These are phyloP conservation scores for Ypsolopha scabrella DNA, from an alignment of 2,888 invertebrate species.

Conservation along the genomic window DNA sequence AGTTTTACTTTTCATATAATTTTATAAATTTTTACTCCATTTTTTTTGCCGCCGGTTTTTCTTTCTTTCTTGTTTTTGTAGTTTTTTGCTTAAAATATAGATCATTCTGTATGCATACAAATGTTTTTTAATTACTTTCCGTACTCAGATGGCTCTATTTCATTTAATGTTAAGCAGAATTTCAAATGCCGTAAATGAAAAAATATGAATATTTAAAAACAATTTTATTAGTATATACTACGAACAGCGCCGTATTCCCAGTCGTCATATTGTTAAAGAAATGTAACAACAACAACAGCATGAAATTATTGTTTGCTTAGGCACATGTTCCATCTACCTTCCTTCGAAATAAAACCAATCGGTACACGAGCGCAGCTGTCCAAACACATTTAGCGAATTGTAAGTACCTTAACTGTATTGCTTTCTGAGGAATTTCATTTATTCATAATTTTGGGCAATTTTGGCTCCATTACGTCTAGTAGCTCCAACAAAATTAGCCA, in stretches of 20 bases:
- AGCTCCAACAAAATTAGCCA: not conserved
- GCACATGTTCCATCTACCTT: slow-evolving; percentile 32
- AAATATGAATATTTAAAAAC: slow-evolving; percentile 39
- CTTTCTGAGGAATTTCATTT: not conserved
- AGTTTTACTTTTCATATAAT: too few species aligned
- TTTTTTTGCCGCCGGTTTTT: too few species aligned
- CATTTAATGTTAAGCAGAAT: too few species aligned
- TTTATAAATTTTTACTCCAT: too few species aligned
- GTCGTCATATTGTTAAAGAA: slow-evolving; percentile 68
- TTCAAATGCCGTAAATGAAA: too few species aligned
- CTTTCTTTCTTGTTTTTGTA: too few species aligned
- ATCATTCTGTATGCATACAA: too few species aligned
- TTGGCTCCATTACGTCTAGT: too few species aligned
- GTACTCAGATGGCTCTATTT: too few species aligned
- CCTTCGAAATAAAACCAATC: not conserved
- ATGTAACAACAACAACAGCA: slow-evolving; percentile 63
- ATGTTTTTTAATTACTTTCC: too few species aligned
- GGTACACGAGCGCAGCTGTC: not conserved
- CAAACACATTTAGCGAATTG: not conserved
- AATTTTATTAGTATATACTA: slow-evolving; percentile 64
- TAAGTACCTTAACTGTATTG: not conserved
- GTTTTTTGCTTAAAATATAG: too few species aligned
- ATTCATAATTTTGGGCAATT: not conserved
- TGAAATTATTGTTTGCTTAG: slow-evolving; percentile 50
- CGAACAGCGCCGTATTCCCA: slow-evolving; percentile 70